phyloP scores from a whole-genome alignment of 2,113 vertebrate species.

The Lagopus muta region DNA sequence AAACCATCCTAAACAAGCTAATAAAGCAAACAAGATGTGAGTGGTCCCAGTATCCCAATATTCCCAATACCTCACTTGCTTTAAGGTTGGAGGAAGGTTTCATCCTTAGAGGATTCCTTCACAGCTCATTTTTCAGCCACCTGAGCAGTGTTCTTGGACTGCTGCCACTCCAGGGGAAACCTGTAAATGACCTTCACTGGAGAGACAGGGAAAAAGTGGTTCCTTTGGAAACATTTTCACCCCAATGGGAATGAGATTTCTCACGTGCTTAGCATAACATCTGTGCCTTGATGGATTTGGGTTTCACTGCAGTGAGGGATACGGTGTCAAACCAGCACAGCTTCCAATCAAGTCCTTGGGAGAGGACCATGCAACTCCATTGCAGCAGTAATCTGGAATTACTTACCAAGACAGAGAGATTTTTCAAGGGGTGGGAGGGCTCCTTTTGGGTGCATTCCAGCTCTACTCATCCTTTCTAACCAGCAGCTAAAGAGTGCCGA shows the following conservation, averaged over 20 bases:
- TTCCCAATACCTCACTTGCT: slow-evolving; percentile 9
- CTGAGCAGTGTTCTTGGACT: neutral
- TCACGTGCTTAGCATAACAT: slow-evolving; percentile 15
- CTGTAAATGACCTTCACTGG: neutral
- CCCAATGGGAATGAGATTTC: neutral
- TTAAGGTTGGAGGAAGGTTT: slow-evolving; percentile 16
- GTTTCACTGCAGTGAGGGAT: slow-evolving; percentile 24
- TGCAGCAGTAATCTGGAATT: neutral
- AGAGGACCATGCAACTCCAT: neutral
- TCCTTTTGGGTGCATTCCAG: neutral
- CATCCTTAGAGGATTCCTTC: neutral
- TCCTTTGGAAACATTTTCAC: slow-evolving; percentile 11
- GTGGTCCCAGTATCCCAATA: neutral
- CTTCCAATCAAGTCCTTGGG: neutral
- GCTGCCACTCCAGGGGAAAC: neutral
- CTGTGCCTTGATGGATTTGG: slow-evolving; percentile 14
- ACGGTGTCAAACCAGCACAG: slow-evolving; percentile 3
- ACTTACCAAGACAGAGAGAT: neutral
- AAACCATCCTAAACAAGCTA: too few relatives aligned
- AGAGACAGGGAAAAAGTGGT: neutral
- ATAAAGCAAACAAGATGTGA: too few relatives aligned
- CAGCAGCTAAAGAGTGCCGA: neutral
- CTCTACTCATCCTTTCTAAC: neutral
- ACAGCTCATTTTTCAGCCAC: slow-evolving; percentile 38
- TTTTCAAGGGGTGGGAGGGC: neutral